Percentiles rank a stretch among this genome's conserved stretches.
phyloP scores from a whole-genome alignment of 2,888 invertebrate genomes.

The Hemistola chrysoprasaria region DNA sequence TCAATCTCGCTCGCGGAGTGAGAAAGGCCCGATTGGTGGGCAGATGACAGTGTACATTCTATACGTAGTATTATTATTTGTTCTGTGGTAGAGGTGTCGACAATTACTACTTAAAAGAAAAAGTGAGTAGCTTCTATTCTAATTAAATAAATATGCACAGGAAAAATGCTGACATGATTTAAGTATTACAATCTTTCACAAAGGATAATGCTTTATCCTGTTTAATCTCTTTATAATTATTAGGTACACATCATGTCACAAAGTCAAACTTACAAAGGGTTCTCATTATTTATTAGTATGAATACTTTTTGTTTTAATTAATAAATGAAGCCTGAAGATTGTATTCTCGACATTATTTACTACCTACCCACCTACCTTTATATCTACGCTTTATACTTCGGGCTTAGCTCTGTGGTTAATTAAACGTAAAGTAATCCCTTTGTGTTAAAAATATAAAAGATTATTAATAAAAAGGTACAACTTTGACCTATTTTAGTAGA shows the following conservation, averaged over 20 bases:
- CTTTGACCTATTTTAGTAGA: no score
- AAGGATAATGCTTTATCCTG: background rate
- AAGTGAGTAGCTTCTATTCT: no score
- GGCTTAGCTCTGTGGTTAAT: conserved; percentile 15
- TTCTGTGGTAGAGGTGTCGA: no score
- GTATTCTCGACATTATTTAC: conserved; percentile 4
- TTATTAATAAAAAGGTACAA: background rate
- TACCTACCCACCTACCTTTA: no score
- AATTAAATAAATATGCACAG: no score
- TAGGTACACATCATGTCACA: conserved; percentile 21
- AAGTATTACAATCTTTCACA: background rate
- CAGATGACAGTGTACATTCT: no score
- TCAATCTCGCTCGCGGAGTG: no score
- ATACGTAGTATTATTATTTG: no score
- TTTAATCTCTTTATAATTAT: background rate
- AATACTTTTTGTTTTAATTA: conserved; percentile 30
- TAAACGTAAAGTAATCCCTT: conserved; percentile 13
- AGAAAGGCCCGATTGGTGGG: no score
- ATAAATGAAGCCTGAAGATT: conserved; percentile 22
- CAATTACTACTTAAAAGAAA: no score
- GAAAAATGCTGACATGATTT: no score
- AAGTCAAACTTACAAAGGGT: conserved; percentile 4
- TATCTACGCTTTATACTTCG: background rate
- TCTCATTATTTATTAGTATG: conserved; percentile 16
- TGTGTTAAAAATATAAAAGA: conserved; percentile 10